Evolutionary conservation across 2,888 invertebrate species (phyloP), one percentile per base, ranked within the genome.

Genomic region (Ariolimax columbianus): DNA sequence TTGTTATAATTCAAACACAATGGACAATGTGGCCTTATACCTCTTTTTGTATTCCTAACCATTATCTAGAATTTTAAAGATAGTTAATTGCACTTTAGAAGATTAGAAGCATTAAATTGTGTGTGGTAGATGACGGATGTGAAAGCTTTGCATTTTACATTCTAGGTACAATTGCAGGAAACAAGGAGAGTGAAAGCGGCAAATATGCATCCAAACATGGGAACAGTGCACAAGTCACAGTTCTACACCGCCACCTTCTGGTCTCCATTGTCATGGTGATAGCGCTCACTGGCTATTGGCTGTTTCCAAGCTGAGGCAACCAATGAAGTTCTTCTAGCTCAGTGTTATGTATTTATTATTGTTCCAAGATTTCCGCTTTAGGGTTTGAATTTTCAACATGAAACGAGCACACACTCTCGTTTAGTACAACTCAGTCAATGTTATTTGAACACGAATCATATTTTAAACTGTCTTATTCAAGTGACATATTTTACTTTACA

Each of bases 161-260:
- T 75, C 6, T 59, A 82, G 82, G 82, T n/a, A 82, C 82, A 3
- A 55, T 82, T 82, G 38, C 82, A 63, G 82, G 82, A 11, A 70
- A 55, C 36, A 43, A 33, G 30, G 73, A 75, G 33, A 63, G 75
- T 1, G 43, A 82, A 51, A 59, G 26, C 36, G 36, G 26, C 51
- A 70, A 40, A 38, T 51, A 81, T 40, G 47, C 70, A 26, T 72
- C 81, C 3, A 72, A 55, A 72, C 47, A 81, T 38, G 30, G 40
- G 4, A 82, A 72, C 73, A 63, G 40, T 23, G 82, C 82, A 0
- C 43, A n/a, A 30, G 63, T 63, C n/a, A 47, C 70, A 47, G 70
- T 80, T 23, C 82, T 73, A 17, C 82, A 82, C 47, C 82, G 82
- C 40, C 82, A 82, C 43, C 82, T 82, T 33, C 40, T 82, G 33